Evolutionary conservation across 1,140 invertebrate genomes (phyloP), one percentile per base, ranked within the genome.

Genomic region (Hyposmocoma kahamanoa): DNA sequence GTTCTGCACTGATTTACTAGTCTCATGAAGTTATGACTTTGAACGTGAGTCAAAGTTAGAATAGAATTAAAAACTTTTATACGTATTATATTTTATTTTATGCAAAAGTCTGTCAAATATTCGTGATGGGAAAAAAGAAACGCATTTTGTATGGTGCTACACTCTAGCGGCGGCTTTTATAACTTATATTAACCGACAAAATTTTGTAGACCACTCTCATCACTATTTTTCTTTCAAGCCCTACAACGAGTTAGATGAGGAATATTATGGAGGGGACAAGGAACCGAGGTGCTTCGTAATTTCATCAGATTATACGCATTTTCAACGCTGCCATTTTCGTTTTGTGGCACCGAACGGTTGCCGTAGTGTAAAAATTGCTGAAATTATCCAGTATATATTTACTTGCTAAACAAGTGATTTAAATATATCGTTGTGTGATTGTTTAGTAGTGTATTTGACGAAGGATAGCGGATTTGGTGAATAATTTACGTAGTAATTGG

Each of bases 321-420:
- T 74, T 79, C 61, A 66, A 69, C 67, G 81, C 81, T 84, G 78
- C 81, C 78, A 84, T 84, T 84, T 84, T 84, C 81, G 78, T 84
- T 84, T 82, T 84, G 73, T 81, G 78, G 73, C 77, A 84, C 72
- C 69, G 67, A 70, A 71, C 74, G 72, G 81, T 61, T 56, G 71
- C 70, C 56, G 60, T 59, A 69, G 58, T n/a, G n/a, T 73, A 62
- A 62, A 59, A 56, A 58, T 62, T 65, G 60, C 45, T 54, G 53
- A 48, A 65, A 67, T 59, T 70, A 64, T 51, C 53, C 41, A 49
- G 39, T 56, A 60, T 62, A 59, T 64, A 64, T 66, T 62, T 60
- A 64, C 54, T 63, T 62, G 15, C 18, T 17, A 15, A 59, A 44
- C 41, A 52, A 59, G 70, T 78, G 72, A 41, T 50, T 28, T 50